Conservation (phyloP, 2,113 vertebrate genomes). For the Xenus cinereus region DNA sequence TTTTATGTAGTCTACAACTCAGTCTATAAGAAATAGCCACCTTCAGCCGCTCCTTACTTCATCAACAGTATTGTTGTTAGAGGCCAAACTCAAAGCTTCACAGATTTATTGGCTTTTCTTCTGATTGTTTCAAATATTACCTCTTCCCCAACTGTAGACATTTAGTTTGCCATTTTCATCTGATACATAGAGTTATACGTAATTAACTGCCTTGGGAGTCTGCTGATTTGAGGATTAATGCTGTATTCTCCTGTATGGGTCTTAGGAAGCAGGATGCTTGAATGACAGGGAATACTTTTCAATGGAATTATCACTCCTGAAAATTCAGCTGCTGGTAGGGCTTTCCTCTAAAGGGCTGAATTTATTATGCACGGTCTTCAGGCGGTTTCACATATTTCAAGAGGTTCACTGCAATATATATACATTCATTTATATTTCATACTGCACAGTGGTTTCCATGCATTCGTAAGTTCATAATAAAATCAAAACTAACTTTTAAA, state of each 20-base stretch:
- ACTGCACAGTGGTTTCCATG: background rate
- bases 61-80: background rate
- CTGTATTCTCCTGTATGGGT: background rate
- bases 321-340: background rate
- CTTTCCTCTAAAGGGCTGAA: background rate
- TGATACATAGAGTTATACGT: background rate
- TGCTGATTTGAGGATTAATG: constrained; percentile 5
- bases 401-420: background rate
- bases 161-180: constrained; percentile 20
- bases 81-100: background rate
- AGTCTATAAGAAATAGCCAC: background rate
- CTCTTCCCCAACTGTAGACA: background rate
- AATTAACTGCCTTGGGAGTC: constrained; percentile 12
- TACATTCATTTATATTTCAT: background rate
- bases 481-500: constrained; percentile 20
- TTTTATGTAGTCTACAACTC: background rate
- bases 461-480: background rate
- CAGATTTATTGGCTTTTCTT: background rate
- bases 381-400: background rate
- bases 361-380: background rate
- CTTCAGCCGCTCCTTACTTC: background rate
- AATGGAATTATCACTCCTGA: background rate
- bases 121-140: constrained; percentile 13
- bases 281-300: background rate
- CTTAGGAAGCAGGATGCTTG: background rate